Base-by-base conservation (phyloP, 2,113 vertebrate genomes). In the Electrona antarctica region DNA sequence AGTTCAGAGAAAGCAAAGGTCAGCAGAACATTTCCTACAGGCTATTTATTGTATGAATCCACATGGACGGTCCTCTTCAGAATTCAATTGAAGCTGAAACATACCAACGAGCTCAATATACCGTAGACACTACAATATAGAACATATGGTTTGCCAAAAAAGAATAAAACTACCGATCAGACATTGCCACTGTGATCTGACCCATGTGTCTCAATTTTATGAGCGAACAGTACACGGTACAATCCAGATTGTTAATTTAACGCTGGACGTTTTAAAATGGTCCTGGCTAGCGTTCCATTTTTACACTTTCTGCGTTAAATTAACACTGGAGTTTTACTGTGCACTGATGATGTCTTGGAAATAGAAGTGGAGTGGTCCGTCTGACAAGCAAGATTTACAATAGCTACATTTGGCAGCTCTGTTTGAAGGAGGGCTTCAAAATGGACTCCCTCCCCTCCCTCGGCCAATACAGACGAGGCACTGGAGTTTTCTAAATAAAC, bases 1-100 rank as follows among this genome's bases (percentile, higher is more conserved):
- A 76, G 77, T 85, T 54, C 71, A 67, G 8, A 14, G 46, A 83
- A 75, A 57, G 76, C 49, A 89, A 87, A 89, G 85, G 85, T 91
- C 80, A 81, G 45, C 49, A 45, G 12, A 67, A 15, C 12, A 47
- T 52, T 51, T 73, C 48, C 62, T 57, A 64, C 28, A n/a, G 8
- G 33, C 56, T 64, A 46, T 73, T 66, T 64, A 46, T 73, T 66
- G 56, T 41, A 11, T 47, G 15, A 45, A 28, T 52, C 64, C 58
- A 54, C 21, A 55, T 54, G 57, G 63, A 13, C 41, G 59, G 69
- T 49, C 7, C 51, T 51, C 45, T 33, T 56, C 60, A 58, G 69
- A 15, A 71, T 47, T 63, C 13, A 8, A 28, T 15, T n/a, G 8
- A 4, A 74, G 49, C 6, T 67, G 11, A 60, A n/a, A 56, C 21